Conservation (phyloP, 2,113 vertebrate species). For the Tichodroma muraria region DNA sequence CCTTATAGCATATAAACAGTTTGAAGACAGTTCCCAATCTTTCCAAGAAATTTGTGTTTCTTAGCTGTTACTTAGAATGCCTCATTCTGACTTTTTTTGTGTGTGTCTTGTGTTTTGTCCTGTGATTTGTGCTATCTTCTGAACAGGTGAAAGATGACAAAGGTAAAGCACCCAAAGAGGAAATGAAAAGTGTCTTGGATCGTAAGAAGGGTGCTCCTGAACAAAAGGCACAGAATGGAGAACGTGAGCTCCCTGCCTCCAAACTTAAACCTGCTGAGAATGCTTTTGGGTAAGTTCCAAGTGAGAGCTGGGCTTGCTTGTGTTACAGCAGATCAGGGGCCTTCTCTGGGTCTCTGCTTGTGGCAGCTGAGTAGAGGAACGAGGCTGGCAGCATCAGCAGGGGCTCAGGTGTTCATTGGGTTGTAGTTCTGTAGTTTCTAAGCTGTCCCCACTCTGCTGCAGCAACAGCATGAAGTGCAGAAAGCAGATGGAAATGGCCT, state of each 20-base stretch:
- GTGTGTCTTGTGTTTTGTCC: neutral
- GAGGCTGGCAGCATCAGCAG: neutral
- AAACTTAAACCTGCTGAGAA: slow-evolving; percentile 88
- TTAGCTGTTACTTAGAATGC: neutral
- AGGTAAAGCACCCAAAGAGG: slow-evolving; percentile 69
- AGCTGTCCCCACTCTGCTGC: neutral
- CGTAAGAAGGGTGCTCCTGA: slow-evolving; percentile 72
- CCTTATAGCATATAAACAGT: neutral
- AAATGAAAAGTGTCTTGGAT: slow-evolving; percentile 74
- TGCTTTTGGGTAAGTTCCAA: slow-evolving; percentile 78
- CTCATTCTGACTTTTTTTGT: neutral
- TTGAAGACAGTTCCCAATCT: neutral
- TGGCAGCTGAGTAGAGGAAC: neutral
- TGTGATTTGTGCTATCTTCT: neutral
- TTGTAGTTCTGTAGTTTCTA: neutral
- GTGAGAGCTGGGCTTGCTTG: neutral
- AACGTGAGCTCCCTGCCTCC: slow-evolving; percentile 71
- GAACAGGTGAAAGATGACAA: slow-evolving; percentile 80
- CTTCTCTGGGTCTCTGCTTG: neutral
- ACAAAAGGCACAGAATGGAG: slow-evolving; percentile 84
- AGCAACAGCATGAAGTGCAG: neutral
- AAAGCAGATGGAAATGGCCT: neutral
- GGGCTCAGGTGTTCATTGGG: neutral
- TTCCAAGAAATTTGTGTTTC: neutral
- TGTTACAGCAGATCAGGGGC: neutral